phyloP scores from a whole-genome alignment of 2,888 invertebrate genomes.

The Watsonalla cultraria region DNA sequence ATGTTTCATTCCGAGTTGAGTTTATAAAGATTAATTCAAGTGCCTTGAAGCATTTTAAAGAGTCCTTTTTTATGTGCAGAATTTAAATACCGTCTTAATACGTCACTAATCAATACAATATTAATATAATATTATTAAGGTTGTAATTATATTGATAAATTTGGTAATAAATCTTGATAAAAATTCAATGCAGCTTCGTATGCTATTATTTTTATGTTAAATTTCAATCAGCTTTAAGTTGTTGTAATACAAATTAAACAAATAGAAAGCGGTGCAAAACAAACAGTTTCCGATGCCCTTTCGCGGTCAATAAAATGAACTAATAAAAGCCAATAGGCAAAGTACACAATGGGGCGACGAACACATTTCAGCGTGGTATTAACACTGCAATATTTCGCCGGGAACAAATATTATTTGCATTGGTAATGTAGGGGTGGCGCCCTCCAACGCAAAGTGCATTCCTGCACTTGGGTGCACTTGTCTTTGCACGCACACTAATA shows the following conservation, averaged over 20 bases:
- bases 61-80: background rate
- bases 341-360: constrained; percentile 56
- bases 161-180: too few species aligned
- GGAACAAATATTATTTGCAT: constrained; percentile 75
- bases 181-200: too few species aligned
- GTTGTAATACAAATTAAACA: constrained; percentile 7
- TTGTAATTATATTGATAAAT: too few species aligned
- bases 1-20: constrained; percentile 17
- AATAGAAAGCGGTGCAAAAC: constrained; percentile 18
- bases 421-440: constrained; percentile 49
- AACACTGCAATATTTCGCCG: constrained; percentile 70
- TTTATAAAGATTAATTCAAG: constrained; percentile 12
- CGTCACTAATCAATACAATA: too few species aligned
- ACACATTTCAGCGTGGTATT: constrained; percentile 66
- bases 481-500: constrained; percentile 30
- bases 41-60: background rate
- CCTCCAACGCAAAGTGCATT: constrained; percentile 47
- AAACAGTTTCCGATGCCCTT: constrained; percentile 42
- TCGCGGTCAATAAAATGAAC: constrained; percentile 53
- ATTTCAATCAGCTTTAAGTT: too few species aligned
- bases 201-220: too few species aligned
- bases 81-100: background rate
- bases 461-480: constrained; percentile 57
- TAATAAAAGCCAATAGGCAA: constrained; percentile 63
- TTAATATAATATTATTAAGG: too few species aligned